Base-by-base conservation (phyloP, 2,888 invertebrate species). In the Drosophila paranaensis region DNA sequence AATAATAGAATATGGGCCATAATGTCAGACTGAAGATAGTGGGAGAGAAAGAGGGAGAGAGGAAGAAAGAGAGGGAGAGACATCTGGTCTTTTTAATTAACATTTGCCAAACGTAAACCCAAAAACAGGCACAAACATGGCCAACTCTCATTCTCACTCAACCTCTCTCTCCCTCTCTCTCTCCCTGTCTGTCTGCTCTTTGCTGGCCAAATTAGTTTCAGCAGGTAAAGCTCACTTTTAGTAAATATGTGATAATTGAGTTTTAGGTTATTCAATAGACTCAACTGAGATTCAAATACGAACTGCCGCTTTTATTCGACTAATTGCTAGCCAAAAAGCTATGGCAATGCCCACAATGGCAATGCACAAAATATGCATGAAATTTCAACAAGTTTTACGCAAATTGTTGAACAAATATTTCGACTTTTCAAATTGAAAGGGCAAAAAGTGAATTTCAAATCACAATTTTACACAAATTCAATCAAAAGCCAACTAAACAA, bases 241-340 rank as follows among this genome's bases (percentile, higher is more conserved):
- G 65, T 60, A 79, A 69, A 68, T 77, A 77, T 79, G 81, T 79
- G 86, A 86, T 81, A 83, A 81, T 86, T 86, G 81, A 71, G 86
- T 79, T 82, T 81, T 71, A 53, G 72, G 45, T 61, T 56, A 71
- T 72, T 71, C 79, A 76, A 72, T 79, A 71, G 57, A 73, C 63
- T 55, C 40, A 60, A 42, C 55, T 55, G 58, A 46, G 16, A 58
- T 27, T n/a, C n/a, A 39, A 25, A 54, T 10, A 25, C 45, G 33
- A 20, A n/a, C 14, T 5, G 39, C 40, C 40, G 54, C 30, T 25
- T n/a, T 42, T 27, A 48, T 69, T 54, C 43, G 25, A 56, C 62
- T 64, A 67, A 77, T 74, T 77, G 74, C 40, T 42, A 11, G 11
- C 27, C 33, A 8, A 42, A 71, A 60, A 35, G 39, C 35, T n/a